Evolutionary conservation across 2,888 invertebrate genomes (phyloP), one percentile per base, ranked within the genome.

Genomic region (Hylaea fasciaria): DNA sequence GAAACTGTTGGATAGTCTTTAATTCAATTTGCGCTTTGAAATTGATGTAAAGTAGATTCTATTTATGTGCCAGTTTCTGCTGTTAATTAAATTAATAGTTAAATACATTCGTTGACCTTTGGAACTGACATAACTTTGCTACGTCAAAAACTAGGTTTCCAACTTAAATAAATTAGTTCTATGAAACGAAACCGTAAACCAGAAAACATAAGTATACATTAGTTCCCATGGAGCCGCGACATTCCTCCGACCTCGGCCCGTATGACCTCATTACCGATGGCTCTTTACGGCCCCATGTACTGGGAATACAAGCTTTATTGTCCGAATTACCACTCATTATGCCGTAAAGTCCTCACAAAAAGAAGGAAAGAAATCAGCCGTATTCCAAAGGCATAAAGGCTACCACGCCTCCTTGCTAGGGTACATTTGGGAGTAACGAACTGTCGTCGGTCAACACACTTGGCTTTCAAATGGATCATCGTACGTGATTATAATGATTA

Each of bases 291-390:
- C 61, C 58, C 62, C 64, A 47, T 58, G 62, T 63, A 60, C 59
- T 44, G 59, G 63, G 62, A 68, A 66, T 65, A 50, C 54, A 53
- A 62, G 62, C 68, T 66, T 73, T 71, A 74, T 72, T 73, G 74
- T 69, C 71, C 70, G 62, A 72, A 77, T 77, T 71, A 75, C 68
- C 60, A 60, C 62, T 68, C 65, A 71, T 73, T 72, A 71, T 63
- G 65, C 64, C 58, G 68, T 65, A 66, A 67, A 70, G 50, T 40
- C 28, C 29, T 45, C 62, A 50, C 48, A 59, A 11, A 54, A 43
- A 29, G 9, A 35, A 43, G 37, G 16, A 32, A 16, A 52, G 54
- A 47, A 41, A 49, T 57, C 45, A 47, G 56, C 62, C 62, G 55
- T 69, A 62, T 43, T 0, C 12, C 45, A 8, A 22, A 13, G 60